phyloP scores from a whole-genome alignment of 2,113 vertebrate species.

The Proteles cristata region DNA sequence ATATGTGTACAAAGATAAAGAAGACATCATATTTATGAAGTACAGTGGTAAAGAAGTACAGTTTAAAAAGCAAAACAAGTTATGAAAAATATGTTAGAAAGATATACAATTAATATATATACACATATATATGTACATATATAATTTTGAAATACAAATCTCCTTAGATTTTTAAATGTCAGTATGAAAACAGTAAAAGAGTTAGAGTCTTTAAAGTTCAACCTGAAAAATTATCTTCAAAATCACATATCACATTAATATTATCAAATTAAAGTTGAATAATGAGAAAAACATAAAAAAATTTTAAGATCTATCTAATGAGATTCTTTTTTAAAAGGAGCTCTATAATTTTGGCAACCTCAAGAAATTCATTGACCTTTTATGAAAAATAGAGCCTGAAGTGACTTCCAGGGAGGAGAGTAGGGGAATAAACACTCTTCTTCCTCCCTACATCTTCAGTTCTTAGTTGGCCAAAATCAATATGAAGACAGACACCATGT shows the following conservation, averaged over 20 bases:
- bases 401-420: neutral
- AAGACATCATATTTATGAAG: neutral
- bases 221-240: neutral
- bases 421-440: neutral
- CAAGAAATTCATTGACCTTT: neutral
- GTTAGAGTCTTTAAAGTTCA: neutral
- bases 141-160: neutral
- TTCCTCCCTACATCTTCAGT: neutral
- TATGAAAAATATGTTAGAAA: neutral
- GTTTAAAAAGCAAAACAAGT: neutral
- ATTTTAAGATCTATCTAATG: neutral
- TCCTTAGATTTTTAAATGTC: neutral
- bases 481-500: neutral
- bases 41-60: neutral
- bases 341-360: neutral
- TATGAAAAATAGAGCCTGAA: neutral
- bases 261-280: neutral
- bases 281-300: conserved; percentile 13
- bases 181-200: neutral
- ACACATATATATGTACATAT: neutral
- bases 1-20: neutral
- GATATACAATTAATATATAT: neutral
- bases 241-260: neutral
- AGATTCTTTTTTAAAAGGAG: neutral
- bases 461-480: neutral